A percentile compares a stretch with the other conserved stretches of the same genome.
phyloP scores from a whole-genome alignment of 2,797 vertebrate genomes.

The Crypturellus tataupa region DNA sequence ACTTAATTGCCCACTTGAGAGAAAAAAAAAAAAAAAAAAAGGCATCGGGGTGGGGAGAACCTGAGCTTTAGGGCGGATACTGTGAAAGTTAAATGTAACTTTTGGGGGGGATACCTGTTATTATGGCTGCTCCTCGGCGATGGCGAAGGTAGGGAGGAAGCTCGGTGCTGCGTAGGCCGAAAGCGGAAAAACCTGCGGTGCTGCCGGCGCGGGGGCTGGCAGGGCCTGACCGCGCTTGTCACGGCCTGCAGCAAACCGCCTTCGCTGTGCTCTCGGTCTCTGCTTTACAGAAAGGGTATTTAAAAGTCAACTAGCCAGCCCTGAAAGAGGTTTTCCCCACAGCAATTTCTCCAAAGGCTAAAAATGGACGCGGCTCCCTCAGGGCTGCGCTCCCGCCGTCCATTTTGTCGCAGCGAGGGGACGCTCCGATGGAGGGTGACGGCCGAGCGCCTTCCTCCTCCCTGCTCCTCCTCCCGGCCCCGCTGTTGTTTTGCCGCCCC shows the following conservation, averaged over 20 bases:
- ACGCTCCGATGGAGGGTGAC: neutral
- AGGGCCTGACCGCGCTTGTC: neutral
- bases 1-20: neutral
- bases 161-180: neutral
- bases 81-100: neutral
- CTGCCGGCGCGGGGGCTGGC: fast-evolving
- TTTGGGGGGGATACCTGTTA: neutral
- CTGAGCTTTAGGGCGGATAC: neutral
- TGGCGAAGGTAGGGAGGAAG: fast-evolving
- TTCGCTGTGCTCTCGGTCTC: neutral
- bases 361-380: no score
- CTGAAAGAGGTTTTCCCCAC: fast-evolving
- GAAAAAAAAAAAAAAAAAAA: neutral
- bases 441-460: neutral
- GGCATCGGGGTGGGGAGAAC: neutral
- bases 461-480: neutral
- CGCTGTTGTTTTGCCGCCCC: neutral
- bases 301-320: neutral
- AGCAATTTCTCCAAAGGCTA: neutral
- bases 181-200: neutral
- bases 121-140: no score
- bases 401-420: constrained; percentile 32
- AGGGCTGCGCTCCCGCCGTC: neutral
- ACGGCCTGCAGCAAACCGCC: neutral
- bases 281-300: no score